These are phyloP conservation scores for Leptinotarsa defecta DNA, from an alignment of 1,140 invertebrate genomes.

Conservation along the genomic window DNA sequence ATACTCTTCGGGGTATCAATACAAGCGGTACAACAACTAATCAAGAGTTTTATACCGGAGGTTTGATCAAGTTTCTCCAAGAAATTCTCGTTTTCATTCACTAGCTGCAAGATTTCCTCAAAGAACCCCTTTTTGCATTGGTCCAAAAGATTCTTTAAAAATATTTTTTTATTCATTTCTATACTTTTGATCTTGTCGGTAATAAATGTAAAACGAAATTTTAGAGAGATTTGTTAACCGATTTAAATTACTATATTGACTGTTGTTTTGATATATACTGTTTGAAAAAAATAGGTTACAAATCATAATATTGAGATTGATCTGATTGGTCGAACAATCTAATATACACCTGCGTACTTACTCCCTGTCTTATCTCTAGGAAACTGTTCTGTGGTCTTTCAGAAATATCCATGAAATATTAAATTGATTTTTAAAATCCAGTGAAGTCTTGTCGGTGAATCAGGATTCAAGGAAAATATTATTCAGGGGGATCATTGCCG, in stretches of 20 bases:
- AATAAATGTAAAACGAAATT: neutral
- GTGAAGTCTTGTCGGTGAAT: too few relatives aligned
- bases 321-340: neutral
- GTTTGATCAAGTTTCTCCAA: constrained; percentile 1
- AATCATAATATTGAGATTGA: neutral
- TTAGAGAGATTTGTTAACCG: neutral
- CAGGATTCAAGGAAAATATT: too few relatives aligned
- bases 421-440: too few relatives aligned
- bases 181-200: neutral
- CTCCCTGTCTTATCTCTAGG: too few relatives aligned
- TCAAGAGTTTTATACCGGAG: neutral
- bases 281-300: neutral
- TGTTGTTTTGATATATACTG: neutral
- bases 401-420: too few relatives aligned
- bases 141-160: neutral
- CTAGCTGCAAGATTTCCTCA: neutral
- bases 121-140: constrained; percentile 19
- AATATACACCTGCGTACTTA: too few relatives aligned
- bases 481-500: too few relatives aligned
- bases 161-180: constrained; percentile 3
- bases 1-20: neutral
- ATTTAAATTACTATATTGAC: too few relatives aligned
- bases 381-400: too few relatives aligned
- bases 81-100: neutral
- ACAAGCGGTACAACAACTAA: constrained; percentile 10